Percentiles rank a stretch among this genome's conserved stretches.
phyloP scores from a whole-genome alignment of 2,797 vertebrate species.

The Pseudotriccus pelzelni region DNA sequence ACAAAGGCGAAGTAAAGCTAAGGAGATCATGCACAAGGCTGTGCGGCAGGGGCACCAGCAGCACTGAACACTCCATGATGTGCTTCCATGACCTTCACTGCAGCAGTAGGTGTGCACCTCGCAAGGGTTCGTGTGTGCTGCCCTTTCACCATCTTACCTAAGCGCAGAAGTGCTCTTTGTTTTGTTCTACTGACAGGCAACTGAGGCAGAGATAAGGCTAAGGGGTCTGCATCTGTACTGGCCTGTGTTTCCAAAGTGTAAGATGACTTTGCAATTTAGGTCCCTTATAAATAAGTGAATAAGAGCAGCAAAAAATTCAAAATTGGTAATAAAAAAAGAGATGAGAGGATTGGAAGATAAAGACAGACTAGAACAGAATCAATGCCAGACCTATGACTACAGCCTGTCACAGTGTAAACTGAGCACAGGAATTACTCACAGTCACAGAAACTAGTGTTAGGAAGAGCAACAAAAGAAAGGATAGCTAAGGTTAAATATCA shows the following conservation, averaged over 20 bases:
- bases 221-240: not conserved
- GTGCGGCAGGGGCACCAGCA: not conserved
- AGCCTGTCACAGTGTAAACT: not conserved
- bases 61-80: not conserved
- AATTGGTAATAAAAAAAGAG: not conserved
- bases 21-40: not conserved
- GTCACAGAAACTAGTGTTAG: not conserved
- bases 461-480: constrained; percentile 15
- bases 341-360: not conserved
- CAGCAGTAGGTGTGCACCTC: not conserved
- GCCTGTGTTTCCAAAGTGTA: not conserved
- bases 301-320: not conserved
- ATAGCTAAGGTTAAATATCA: constrained; percentile 38
- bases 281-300: not conserved
- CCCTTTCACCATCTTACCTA: not conserved
- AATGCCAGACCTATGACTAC: not conserved
- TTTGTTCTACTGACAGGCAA: not conserved
- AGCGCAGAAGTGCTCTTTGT: not conserved
- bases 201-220: not conserved
- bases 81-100: not conserved
- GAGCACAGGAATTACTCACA: constrained; percentile 12
- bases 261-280: not conserved
- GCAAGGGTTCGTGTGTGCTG: not conserved
- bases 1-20: constrained; percentile 33
- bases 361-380: not conserved